phyloP scores from a whole-genome alignment of 2,797 vertebrate species.

The Fistularia commersonii region DNA sequence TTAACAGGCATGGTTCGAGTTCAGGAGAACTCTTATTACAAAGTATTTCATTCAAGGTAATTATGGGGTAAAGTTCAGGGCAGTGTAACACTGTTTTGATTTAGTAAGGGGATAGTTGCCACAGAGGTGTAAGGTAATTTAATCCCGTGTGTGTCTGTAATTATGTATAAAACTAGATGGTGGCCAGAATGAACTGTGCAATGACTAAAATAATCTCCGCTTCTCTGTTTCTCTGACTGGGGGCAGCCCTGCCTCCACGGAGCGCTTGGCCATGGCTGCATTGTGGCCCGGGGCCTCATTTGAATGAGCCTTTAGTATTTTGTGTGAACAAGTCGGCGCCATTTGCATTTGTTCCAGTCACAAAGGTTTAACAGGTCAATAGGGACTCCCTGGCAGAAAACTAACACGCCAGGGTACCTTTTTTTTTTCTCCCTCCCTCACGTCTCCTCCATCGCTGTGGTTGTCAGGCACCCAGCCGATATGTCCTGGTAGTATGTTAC shows the following conservation, averaged over 20 bases:
- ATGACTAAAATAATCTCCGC: slow-evolving; percentile 59
- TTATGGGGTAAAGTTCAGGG: slow-evolving; percentile 47
- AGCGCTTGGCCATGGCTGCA: slow-evolving; percentile 78
- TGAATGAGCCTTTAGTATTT: slow-evolving; percentile 90
- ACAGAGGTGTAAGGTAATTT: slow-evolving; percentile 38
- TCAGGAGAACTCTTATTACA: slow-evolving; percentile 30
- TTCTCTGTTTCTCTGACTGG: slow-evolving; percentile 37
- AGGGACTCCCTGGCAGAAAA: slow-evolving; percentile 86
- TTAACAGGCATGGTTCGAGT: slow-evolving; percentile 35
- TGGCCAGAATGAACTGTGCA: slow-evolving; percentile 62
- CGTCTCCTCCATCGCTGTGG: slow-evolving; percentile 68
- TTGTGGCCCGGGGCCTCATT: slow-evolving; percentile 85
- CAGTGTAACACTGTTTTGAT: slow-evolving; percentile 29
- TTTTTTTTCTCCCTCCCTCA: slow-evolving; percentile 41
- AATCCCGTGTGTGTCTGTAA: slow-evolving; percentile 23
- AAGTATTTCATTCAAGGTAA: slow-evolving; percentile 32
- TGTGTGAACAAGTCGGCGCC: slow-evolving; percentile 89
- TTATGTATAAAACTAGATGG: too few species aligned
- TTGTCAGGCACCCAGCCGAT: slow-evolving; percentile 76
- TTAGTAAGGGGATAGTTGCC: slow-evolving; percentile 28
- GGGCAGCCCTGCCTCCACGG: slow-evolving; percentile 60
- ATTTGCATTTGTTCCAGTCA: slow-evolving; percentile 98
- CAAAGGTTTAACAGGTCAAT: slow-evolving; percentile 95
- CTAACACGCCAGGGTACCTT: slow-evolving; percentile 77
- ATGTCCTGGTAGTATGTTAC: slow-evolving; percentile 60